These are phyloP conservation scores for Maconellicoccus hirsutus DNA, from an alignment of 1,140 invertebrate species.

Conservation along the genomic window DNA sequence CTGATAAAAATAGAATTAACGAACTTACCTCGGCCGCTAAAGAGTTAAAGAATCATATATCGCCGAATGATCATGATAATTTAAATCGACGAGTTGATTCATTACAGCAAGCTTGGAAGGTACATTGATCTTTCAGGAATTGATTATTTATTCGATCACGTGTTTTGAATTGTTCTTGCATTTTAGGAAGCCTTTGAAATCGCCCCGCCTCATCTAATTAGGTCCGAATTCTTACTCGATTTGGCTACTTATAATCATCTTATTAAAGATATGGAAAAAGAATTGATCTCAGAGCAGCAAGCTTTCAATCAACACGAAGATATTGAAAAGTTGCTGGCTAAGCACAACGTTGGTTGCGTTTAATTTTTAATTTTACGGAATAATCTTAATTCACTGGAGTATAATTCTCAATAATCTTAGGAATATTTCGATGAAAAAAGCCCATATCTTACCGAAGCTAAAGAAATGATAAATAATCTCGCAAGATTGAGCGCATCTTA, in stretches of 20 bases:
- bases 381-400: too few relatives aligned
- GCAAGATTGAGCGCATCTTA: neutral
- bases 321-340: constrained; percentile 57
- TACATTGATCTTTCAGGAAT: constrained; percentile 26
- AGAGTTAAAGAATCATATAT: constrained; percentile 59
- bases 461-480: constrained; percentile 24
- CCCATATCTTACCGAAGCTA: constrained; percentile 23
- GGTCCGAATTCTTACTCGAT: constrained; percentile 77
- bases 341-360: constrained; percentile 44
- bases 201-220: constrained; percentile 72
- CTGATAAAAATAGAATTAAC: constrained; percentile 69
- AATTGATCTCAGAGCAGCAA: constrained; percentile 73
- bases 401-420: neutral
- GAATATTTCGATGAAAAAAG: constrained; percentile 23
- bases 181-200: constrained; percentile 33
- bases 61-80: constrained; percentile 50
- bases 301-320: constrained; percentile 75
- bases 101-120: constrained; percentile 62
- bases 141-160: too few relatives aligned
- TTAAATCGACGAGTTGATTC: constrained; percentile 57
- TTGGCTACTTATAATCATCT: constrained; percentile 73
- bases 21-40: constrained; percentile 66
- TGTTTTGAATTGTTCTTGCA: neutral
- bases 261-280: constrained; percentile 78
- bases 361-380: neutral